Conservation (phyloP, 2,113 vertebrate genomes). For the Octodon degus region DNA sequence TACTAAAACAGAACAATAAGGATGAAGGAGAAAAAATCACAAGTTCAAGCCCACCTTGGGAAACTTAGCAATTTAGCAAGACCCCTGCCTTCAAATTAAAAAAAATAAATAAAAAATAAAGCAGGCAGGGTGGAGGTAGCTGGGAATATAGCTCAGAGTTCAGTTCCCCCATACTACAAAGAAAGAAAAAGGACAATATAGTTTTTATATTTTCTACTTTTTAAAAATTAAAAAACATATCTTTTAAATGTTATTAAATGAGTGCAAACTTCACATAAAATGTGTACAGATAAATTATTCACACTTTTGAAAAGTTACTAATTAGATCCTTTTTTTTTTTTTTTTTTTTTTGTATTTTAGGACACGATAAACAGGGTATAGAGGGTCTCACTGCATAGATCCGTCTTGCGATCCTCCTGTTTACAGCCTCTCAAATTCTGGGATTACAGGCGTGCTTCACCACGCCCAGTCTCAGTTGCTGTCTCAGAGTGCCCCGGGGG, state of each 20-base stretch:
- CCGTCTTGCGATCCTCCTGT: too few species aligned
- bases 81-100: not conserved
- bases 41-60: not conserved
- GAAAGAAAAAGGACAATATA: not conserved
- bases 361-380: too few species aligned
- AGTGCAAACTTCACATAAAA: not conserved
- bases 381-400: too few species aligned
- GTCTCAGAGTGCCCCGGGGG: too few species aligned
- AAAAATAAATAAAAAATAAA: not conserved
- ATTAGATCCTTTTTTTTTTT: not conserved
- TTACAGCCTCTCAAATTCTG: too few species aligned
- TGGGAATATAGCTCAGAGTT: not conserved
- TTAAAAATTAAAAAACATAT: not conserved
- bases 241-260: constrained; percentile 50
- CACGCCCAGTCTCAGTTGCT: too few species aligned
- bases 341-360: too few species aligned
- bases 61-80: not conserved
- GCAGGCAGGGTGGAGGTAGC: not conserved
- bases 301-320: not conserved
- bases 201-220: constrained; percentile 11
- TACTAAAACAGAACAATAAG: not conserved
- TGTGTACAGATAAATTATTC: constrained; percentile 2
- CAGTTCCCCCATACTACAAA: not conserved
- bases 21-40: not conserved
- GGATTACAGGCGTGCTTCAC: too few species aligned